Percentiles rank a stretch among this genome's conserved stretches.
Evolutionary conservation across 2,888 invertebrate species (phyloP).

Genomic region (Malachius bipustulatus): DNA sequence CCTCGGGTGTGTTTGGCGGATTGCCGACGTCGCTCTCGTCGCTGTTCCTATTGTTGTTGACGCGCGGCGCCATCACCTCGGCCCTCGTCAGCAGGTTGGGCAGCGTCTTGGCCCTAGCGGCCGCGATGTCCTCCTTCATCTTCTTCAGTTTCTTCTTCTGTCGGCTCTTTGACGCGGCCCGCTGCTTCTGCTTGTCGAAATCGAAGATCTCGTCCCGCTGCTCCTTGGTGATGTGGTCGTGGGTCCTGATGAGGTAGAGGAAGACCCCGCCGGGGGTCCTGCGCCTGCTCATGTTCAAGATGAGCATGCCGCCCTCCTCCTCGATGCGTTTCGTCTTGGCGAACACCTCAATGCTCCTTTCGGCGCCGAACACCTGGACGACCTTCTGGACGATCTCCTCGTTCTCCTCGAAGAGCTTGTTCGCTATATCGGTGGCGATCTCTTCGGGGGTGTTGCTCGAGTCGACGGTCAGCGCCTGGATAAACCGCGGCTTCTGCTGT

Average conservation of each 20-base stretch:
- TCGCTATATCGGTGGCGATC: conserved; percentile 59
- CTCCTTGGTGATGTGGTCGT: conserved; percentile 52
- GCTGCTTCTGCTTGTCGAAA: conserved; percentile 48
- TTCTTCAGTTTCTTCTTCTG: conserved; percentile 53
- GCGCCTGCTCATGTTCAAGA: conserved; percentile 62
- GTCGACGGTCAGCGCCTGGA: conserved; percentile 47
- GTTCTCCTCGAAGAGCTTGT: conserved; percentile 62
- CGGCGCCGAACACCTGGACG: conserved; percentile 58
- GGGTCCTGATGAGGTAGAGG: conserved; percentile 65
- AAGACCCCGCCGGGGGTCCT: conserved; percentile 82
- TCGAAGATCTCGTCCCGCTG: conserved; percentile 57
- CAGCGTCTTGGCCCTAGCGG: conserved; percentile 37
- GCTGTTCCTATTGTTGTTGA: conserved; percentile 33
- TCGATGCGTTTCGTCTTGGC: conserved; percentile 73
- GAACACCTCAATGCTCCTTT: conserved; percentile 61
- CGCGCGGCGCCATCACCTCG: conserved; percentile 35
- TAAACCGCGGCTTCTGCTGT: conserved; percentile 43
- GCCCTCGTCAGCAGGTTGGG: conserved; percentile 52
- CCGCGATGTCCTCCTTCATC: conserved; percentile 44
- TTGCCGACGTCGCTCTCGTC: conserved; percentile 49
- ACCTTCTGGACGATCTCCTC: conserved; percentile 59
- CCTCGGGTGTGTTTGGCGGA: conserved; percentile 73
- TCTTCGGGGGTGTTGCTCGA: conserved; percentile 43
- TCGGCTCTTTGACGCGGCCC: conserved; percentile 44
- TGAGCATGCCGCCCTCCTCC: conserved; percentile 72